Conservation (phyloP, 2,888 invertebrate species). For the Cybosia mesomella region DNA sequence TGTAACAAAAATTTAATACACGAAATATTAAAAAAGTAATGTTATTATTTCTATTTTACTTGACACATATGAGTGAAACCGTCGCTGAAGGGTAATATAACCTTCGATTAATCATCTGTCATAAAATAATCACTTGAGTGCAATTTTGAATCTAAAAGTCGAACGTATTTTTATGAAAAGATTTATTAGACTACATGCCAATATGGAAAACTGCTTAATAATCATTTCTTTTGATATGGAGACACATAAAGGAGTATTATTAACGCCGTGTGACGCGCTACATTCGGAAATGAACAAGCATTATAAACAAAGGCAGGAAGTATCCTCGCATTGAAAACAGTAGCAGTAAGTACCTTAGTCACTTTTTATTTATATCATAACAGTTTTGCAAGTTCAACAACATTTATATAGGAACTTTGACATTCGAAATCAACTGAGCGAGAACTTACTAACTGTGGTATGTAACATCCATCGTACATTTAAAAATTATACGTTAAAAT, state of each 20-base stretch:
- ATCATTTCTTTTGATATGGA: slow-evolving; percentile 42
- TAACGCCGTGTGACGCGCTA: slow-evolving; percentile 52
- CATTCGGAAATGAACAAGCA: slow-evolving; percentile 61
- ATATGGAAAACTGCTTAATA: slow-evolving; percentile 31
- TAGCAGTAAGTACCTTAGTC: slow-evolving; percentile 34
- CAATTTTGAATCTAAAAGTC: slow-evolving; percentile 14
- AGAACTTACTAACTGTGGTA: slow-evolving; percentile 19
- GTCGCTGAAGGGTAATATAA: too few species aligned
- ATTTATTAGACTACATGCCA: slow-evolving; percentile 20
- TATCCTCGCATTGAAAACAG: slow-evolving; percentile 47
- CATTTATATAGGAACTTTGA: slow-evolving; percentile 47
- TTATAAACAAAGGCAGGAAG: slow-evolving; percentile 70
- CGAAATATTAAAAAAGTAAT: neutral
- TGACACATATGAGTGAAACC: neutral
- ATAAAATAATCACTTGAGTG: slow-evolving; percentile 2
- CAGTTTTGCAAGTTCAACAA: slow-evolving; percentile 51
- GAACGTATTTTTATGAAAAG: slow-evolving; percentile 7
- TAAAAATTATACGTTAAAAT: slow-evolving; percentile 43
- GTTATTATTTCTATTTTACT: neutral
- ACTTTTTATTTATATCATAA: slow-evolving; percentile 42
- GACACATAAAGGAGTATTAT: slow-evolving; percentile 48
- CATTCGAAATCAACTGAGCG: slow-evolving; percentile 33
- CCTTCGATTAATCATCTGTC: neutral
- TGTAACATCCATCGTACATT: slow-evolving; percentile 24
- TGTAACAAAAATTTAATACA: neutral